Percentiles rank a stretch among this genome's conserved stretches.
Conservation (phyloP, 2,113 vertebrate genomes). For the Phainopepla nitens region DNA sequence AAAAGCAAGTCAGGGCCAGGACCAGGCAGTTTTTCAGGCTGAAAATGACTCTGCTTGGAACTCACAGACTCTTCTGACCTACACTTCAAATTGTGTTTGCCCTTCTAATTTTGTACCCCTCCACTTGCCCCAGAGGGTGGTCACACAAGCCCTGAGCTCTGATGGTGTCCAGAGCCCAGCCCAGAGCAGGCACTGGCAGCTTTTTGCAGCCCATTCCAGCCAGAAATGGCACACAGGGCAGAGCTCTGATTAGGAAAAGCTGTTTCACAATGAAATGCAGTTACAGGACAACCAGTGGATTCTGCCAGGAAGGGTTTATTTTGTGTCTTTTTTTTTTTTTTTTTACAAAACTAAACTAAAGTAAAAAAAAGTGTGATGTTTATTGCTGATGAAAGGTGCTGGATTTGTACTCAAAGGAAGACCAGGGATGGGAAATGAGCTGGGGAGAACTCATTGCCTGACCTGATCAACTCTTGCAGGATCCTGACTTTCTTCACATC, state of each 20-base stretch:
- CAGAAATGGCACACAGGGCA: slow-evolving; percentile 15
- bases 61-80: background rate
- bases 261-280: slow-evolving; percentile 7
- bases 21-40: background rate
- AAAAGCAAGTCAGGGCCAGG: background rate
- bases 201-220: rapidly evolving
- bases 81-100: rapidly evolving
- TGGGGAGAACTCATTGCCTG: background rate
- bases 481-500: background rate
- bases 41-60: background rate
- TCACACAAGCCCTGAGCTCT: background rate
- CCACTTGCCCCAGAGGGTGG: background rate
- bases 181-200: background rate
- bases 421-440: background rate
- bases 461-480: background rate
- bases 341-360: background rate
- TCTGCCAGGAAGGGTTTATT: background rate
- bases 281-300: background rate
- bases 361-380: slow-evolving; percentile 30
- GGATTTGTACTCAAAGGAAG: background rate
- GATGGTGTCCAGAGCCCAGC: background rate
- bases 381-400: slow-evolving; percentile 42
- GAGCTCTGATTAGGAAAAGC: slow-evolving; percentile 20
- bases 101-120: background rate
- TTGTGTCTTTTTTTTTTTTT: background rate